Evolutionary conservation across 2,888 invertebrate genomes (phyloP), one percentile per base, ranked within the genome.

Genomic region (Euproctis similis): DNA sequence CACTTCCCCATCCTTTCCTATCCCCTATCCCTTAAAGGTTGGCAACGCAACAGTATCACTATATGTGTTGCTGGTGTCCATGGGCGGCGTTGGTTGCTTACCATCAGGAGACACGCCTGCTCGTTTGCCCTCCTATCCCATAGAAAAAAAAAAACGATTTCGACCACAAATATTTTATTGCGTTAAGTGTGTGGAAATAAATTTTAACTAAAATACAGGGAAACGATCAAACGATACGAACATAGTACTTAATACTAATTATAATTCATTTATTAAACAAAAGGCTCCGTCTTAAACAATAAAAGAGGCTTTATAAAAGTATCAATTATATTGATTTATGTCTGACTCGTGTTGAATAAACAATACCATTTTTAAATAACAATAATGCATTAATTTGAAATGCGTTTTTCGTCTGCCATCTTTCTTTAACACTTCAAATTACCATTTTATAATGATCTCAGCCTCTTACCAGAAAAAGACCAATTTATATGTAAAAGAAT

Each of bases 391-490:
- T 14, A 14, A 14, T 14, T 4, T 56, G 49, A 49, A 45, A 57
- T 51, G 46, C 44, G 44, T 53, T 48, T 47, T 47, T 49, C 37
- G 52, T 53, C 51, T 36, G 34, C 46, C 46, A 53, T 59, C 36
- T 59, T 59, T 70, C 67, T 61, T 63, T 62, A 55, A 62, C 52
- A 52, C 49, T 42, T 38, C 37, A 21, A 36, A 51, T 35, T 37
- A 53, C 72, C 69, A 66, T 32, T 39, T 30, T 41, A 19, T 16
- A 11, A 23, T 28, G 63, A 59, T 41, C 62, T 56, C 40, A 56
- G 51, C 40, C 50, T 39, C 47, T 42, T 42, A 49, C 52, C 47
- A 36, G 30, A 40, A n/a, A 16, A 19, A 39, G 36, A 33, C 36
- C 21, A 26, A 39, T 54, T 49, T 27, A 46, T 27, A 45, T 28